These are phyloP conservation scores for Cerastis leucographa DNA, from an alignment of 2,888 invertebrate genomes.

Conservation along the genomic window DNA sequence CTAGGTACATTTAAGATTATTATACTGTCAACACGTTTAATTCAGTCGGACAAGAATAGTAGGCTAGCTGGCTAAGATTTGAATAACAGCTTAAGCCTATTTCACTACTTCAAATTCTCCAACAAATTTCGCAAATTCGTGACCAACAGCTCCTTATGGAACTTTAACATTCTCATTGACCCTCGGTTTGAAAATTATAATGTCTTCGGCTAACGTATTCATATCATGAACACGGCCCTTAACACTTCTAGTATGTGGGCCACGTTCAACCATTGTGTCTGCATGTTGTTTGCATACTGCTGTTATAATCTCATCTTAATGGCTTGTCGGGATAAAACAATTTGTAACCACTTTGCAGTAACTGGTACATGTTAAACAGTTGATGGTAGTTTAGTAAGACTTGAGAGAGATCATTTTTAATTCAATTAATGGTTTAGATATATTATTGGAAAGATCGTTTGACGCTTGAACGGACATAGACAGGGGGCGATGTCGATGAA, in stretches of 20 bases:
- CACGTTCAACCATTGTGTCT: slow-evolving; percentile 60
- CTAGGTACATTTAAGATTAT: neutral
- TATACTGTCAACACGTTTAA: neutral
- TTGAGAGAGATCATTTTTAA: neutral
- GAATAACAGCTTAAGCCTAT: neutral
- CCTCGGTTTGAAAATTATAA: neutral
- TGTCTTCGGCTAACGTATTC: slow-evolving; percentile 27
- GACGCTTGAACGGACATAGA: neutral
- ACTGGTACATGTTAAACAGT: slow-evolving; percentile 27
- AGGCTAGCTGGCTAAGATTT: neutral
- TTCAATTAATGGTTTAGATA: no score
- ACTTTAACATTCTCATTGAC: neutral
- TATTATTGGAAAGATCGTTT: neutral
- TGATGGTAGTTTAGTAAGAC: neutral
- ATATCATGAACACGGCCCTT: slow-evolving; percentile 50
- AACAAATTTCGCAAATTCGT: neutral
- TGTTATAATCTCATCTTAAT: slow-evolving; percentile 62
- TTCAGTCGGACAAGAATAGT: no score
- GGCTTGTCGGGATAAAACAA: slow-evolving; percentile 53
- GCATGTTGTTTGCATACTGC: slow-evolving; percentile 53
- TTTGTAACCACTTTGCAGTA: slow-evolving; percentile 48
- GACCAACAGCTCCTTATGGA: neutral
- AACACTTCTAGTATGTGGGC: slow-evolving; percentile 50
- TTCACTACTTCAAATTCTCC: neutral
- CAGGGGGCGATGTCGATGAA: neutral